Evolutionary conservation across 2,797 vertebrate species (phyloP), one percentile per base, ranked within the genome.

Genomic region (Poecilia wingei): DNA sequence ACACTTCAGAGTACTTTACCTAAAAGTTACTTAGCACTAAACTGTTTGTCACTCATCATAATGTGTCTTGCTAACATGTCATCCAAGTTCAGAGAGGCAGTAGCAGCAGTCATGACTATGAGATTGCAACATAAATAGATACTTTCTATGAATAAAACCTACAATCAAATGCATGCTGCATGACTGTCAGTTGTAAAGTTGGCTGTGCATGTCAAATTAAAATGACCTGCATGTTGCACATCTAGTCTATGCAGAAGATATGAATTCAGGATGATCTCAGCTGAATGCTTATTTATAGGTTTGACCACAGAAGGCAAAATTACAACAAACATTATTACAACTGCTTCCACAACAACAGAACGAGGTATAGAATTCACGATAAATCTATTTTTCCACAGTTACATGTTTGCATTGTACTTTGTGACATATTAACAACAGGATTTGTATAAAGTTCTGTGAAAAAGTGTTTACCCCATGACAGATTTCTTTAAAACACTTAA

Each of bases 301-400:
- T 49, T 72, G 66, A 79, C 74, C 66, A 82, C 81, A 76, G 79
- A 72, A 64, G 53, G 25, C 25, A 61, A 0, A 66, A 33, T 59
- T 53, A 59, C 79, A 74, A 79, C 82, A 79, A 9, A 9, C 16
- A 70, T 12, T 6, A 1, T 16, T 36, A 41, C 74, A n/a, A 5
- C 76, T 78, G 43, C 76, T 59, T 3, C 84, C 41, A 9, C 39
- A 55, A 41, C 80, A 78, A 25, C 43, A 77, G 0, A 53, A 78
- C 55, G 64, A 91, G 92, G 90, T 91, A 91, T n/a, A 81, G 0
- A 49, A n/a, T 70, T 28, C 10, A 20, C 57, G 1, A 25, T 16
- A 2, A 53, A 64, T 43, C 2, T 16, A 39, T 72, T 61, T 70
- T 33, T 13, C 33, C 33, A 20, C 31, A 66, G 8, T 39, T 39